These are phyloP conservation scores for Cherax destructor DNA, from an alignment of 1,140 invertebrate genomes.

Conservation along the genomic window DNA sequence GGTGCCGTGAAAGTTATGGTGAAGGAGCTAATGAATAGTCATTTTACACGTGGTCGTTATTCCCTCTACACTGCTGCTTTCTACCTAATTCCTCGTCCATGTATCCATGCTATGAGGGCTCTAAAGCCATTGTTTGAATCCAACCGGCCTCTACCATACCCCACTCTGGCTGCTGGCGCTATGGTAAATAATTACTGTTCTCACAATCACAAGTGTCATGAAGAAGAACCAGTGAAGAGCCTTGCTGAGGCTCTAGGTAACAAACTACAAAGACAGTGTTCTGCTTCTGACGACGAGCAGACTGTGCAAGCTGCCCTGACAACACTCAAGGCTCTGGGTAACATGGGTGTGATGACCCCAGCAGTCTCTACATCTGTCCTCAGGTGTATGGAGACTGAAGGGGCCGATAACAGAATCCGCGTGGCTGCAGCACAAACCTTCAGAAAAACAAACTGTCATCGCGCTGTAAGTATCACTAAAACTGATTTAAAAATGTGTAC, in stretches of 20 bases:
- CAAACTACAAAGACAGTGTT: slow-evolving; percentile 6
- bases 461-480: slow-evolving; percentile 16
- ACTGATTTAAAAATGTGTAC: too few relatives aligned
- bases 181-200: slow-evolving; percentile 49
- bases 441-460: slow-evolving; percentile 41
- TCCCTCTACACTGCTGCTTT: slow-evolving; percentile 42
- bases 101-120: slow-evolving; percentile 22
- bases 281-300: neutral
- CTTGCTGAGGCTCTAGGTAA: neutral
- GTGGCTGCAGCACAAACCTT: slow-evolving; percentile 58
- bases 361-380: slow-evolving; percentile 5
- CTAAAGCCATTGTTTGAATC: slow-evolving; percentile 45
- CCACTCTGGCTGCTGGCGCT: slow-evolving; percentile 19
- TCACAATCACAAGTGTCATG: slow-evolving; percentile 24
- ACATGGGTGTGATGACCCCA: slow-evolving; percentile 48
- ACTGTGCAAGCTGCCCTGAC: slow-evolving; percentile 1
- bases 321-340: slow-evolving; percentile 44
- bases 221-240: slow-evolving; percentile 21
- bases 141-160: neutral
- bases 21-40: slow-evolving; percentile 16
- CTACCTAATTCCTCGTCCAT: slow-evolving; percentile 35
- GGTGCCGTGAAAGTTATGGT: slow-evolving; percentile 40
- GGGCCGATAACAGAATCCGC: slow-evolving; percentile 25
- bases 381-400: slow-evolving; percentile 21
- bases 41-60: neutral